Evolutionary conservation across 1,140 invertebrate genomes (phyloP).

Genomic region (Alviniconcha marisindica): DNA sequence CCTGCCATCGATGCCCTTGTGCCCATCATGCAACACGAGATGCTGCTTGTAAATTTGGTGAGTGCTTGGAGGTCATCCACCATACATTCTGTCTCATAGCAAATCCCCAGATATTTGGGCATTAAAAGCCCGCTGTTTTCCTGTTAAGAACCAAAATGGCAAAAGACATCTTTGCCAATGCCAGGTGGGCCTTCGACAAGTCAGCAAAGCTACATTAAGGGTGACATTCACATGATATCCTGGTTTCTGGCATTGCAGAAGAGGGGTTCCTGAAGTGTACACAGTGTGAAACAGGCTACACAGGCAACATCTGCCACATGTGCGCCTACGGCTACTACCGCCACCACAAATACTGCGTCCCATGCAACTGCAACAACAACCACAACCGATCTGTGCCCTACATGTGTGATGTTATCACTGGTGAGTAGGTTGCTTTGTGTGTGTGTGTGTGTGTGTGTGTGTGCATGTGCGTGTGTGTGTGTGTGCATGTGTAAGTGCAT

Average conservation of each 20-base stretch:
- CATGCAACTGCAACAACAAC: conserved; percentile 55
- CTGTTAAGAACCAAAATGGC: too few relatives aligned
- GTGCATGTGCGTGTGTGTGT: background rate
- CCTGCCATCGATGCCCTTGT: conserved; percentile 64
- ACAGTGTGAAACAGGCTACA: conserved; percentile 56
- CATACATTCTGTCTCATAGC: too few relatives aligned
- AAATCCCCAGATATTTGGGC: too few relatives aligned
- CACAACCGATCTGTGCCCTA: conserved; percentile 23
- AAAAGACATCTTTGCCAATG: too few relatives aligned
- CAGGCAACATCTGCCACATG: conserved; percentile 60
- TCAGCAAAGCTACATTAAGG: background rate
- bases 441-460: conserved; percentile 2
- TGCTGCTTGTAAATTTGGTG: conserved; percentile 58
- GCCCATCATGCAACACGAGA: conserved; percentile 32
- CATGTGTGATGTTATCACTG: conserved; percentile 49
- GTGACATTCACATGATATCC: background rate
- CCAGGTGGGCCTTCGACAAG: too few relatives aligned
- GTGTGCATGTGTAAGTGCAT: too few relatives aligned
- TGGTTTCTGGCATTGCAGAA: too few relatives aligned
- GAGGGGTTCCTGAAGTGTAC: conserved; percentile 61
- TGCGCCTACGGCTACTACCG: conserved; percentile 58
- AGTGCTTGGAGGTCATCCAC: conserved; percentile 39
- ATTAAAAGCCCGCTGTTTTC: too few relatives aligned
- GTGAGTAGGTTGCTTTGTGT: conserved; percentile 22
- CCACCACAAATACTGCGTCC: conserved; percentile 40